phyloP scores from a whole-genome alignment of 2,888 invertebrate species.

The Cantharis flavilabris region DNA sequence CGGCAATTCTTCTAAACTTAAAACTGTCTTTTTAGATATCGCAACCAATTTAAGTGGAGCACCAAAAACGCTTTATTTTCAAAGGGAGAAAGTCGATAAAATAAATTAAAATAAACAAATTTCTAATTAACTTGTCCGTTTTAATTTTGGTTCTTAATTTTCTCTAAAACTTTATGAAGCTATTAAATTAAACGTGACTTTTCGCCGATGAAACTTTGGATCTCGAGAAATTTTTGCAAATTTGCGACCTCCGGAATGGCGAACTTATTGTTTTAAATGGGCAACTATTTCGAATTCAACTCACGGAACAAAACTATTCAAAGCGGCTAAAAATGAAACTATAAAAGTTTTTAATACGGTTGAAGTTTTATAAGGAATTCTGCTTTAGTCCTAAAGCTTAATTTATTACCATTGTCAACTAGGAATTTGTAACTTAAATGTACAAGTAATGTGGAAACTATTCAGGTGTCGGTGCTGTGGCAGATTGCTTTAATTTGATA shows the following conservation, averaged over 20 bases:
- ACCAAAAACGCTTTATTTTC: not conserved
- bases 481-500: conserved; percentile 28
- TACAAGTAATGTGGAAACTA: conserved; percentile 25
- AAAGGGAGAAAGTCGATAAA: not conserved
- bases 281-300: not conserved
- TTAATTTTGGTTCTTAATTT: not conserved
- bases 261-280: not conserved
- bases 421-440: conserved; percentile 21
- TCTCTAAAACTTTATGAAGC: not conserved
- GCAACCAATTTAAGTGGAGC: not conserved
- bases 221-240: not conserved
- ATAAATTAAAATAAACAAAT: conserved; percentile 11
- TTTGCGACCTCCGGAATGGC: not conserved
- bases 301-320: not conserved
- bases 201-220: not conserved
- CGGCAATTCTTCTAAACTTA: not conserved
- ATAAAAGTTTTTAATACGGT: not conserved
- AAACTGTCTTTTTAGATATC: not conserved
- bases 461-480: conserved; percentile 24
- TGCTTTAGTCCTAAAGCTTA: conserved; percentile 14
- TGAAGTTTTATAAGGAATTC: conserved; percentile 9
- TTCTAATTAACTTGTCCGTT: conserved; percentile 6
- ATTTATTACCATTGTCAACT: conserved; percentile 22
- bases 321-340: not conserved
- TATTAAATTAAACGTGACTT: conserved; percentile 7